phyloP scores from a whole-genome alignment of 2,888 invertebrate genomes.

The Ernsta delagoae region DNA sequence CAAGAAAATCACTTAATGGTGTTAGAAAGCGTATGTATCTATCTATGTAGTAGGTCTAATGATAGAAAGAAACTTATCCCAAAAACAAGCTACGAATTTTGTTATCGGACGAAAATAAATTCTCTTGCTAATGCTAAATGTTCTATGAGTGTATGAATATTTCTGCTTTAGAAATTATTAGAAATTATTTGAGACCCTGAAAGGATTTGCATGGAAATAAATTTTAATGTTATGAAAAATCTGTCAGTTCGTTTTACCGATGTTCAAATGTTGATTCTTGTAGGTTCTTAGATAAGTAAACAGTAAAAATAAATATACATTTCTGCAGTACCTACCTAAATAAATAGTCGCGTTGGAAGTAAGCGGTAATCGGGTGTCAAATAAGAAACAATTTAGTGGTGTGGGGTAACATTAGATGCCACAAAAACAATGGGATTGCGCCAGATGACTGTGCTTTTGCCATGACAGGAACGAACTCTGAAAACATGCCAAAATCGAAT shows the following conservation, averaged over 20 bases:
- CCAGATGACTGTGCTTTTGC: constrained; percentile 66
- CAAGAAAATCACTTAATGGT: constrained; percentile 8
- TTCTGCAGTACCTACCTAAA: too few relatives aligned
- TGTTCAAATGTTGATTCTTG: too few relatives aligned
- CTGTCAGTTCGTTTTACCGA: too few relatives aligned
- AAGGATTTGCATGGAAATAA: too few relatives aligned
- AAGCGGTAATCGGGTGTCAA: constrained; percentile 39
- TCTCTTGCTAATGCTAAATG: background rate
- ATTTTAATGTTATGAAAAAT: too few relatives aligned
- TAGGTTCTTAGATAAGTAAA: too few relatives aligned
- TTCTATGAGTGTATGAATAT: too few relatives aligned
- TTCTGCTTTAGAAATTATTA: too few relatives aligned
- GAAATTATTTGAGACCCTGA: too few relatives aligned
- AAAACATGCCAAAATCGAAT: constrained; percentile 36
- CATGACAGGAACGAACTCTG: constrained; percentile 41
- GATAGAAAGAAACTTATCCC: background rate
- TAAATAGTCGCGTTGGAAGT: too few relatives aligned
- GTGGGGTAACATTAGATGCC: constrained; percentile 46
- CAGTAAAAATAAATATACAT: too few relatives aligned
- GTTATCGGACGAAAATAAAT: background rate
- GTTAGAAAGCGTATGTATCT: constrained; percentile 6
- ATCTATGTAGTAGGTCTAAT: background rate
- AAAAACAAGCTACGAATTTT: background rate
- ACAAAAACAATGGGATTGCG: constrained; percentile 79
- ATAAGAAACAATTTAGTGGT: constrained; percentile 75